Conservation (phyloP, 2,888 invertebrate genomes). For the Tigriopus californicus region DNA sequence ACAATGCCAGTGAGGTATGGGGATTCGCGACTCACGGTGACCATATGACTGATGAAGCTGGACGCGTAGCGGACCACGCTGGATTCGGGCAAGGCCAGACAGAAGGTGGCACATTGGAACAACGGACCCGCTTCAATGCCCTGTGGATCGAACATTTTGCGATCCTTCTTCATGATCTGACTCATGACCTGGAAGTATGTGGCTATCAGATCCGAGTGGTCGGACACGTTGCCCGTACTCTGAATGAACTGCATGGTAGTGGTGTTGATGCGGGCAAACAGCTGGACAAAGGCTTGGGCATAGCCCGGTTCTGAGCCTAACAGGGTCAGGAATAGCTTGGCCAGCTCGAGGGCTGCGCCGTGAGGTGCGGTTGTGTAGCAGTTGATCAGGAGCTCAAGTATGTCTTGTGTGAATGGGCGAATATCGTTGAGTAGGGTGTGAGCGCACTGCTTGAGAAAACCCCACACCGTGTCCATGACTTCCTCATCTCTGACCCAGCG, state of each 20-base stretch:
- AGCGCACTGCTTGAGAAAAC: slow-evolving; percentile 50
- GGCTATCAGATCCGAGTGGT: slow-evolving; percentile 48
- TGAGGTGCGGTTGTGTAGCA: slow-evolving; percentile 49
- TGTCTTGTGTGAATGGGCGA: slow-evolving; percentile 43
- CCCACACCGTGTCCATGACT: slow-evolving; percentile 52
- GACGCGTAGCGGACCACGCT: slow-evolving; percentile 40
- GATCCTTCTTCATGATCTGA: slow-evolving; percentile 45
- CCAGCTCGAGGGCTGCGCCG: slow-evolving; percentile 47
- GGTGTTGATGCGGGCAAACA: slow-evolving; percentile 25
- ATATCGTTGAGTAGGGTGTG: slow-evolving; percentile 49
- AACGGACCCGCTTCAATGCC: slow-evolving; percentile 32
- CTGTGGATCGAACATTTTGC: slow-evolving; percentile 28
- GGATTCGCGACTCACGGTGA: slow-evolving; percentile 35
- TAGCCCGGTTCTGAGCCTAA: slow-evolving; percentile 23
- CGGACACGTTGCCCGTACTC: slow-evolving; percentile 29
- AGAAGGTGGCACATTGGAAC: slow-evolving; percentile 39
- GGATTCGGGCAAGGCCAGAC: slow-evolving; percentile 40
- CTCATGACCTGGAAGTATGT: slow-evolving; percentile 44
- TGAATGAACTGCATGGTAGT: slow-evolving; percentile 18
- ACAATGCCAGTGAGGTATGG: slow-evolving; percentile 34
- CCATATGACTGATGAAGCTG: slow-evolving; percentile 40
- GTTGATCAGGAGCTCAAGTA: slow-evolving; percentile 45
- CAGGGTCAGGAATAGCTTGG: slow-evolving; percentile 36
- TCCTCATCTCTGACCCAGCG: slow-evolving; percentile 42
- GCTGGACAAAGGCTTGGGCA: slow-evolving; percentile 19